Base-by-base conservation (phyloP, 2,797 vertebrate species). In the Tympanoctomys barrerae region DNA sequence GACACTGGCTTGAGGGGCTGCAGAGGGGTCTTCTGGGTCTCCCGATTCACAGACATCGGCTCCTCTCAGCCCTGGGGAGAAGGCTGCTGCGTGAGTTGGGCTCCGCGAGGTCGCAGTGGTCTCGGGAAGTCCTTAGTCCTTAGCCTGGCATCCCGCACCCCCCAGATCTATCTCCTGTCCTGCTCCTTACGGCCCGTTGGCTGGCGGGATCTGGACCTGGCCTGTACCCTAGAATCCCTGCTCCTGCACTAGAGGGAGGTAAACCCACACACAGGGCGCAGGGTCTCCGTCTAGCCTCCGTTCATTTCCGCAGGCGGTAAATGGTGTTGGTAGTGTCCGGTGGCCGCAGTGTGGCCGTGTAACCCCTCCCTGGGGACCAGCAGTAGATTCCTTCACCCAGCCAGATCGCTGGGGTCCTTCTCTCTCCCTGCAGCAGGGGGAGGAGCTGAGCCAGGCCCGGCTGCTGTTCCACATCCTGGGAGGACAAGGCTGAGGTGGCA, bases 311-410 rank as follows among this genome's bases (percentile, higher is more conserved):
- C 7, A n/a, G 18, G 33, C 19, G 19, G 68, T n/a, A 36, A 36
- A 70, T 21, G 16, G 19, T 7, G 66, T 13, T 66, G 64, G 13
- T 31, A 66, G 31, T 33, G 31, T 1, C 64, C 31, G 64, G 64
- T 31, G 31, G 12, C 57, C 11, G 5, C 57, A 6, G 5, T 33
- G 13, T 33, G 2, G 66, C 6, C 0, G 2, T n/a, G 33, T 18
- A 19, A 18, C 33, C n/a, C n/a, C 33, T 70, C 33, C 68, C 68
- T n/a, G 5, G 68, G 68, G 33, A 70, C 18, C 16, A 0, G 33
- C 68, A 21, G 68, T 70, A 16, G n/a, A 68, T 68, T 68, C 31
- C 64, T 33, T 33, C 33, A 7, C 6, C 28, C 64, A n/a, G 14
- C 18, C 31, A 68, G 3, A 33, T n/a, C 3, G 16, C 31, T 13